Conservation (phyloP, 2,888 invertebrate species). For the Scrobipalpa costella region DNA sequence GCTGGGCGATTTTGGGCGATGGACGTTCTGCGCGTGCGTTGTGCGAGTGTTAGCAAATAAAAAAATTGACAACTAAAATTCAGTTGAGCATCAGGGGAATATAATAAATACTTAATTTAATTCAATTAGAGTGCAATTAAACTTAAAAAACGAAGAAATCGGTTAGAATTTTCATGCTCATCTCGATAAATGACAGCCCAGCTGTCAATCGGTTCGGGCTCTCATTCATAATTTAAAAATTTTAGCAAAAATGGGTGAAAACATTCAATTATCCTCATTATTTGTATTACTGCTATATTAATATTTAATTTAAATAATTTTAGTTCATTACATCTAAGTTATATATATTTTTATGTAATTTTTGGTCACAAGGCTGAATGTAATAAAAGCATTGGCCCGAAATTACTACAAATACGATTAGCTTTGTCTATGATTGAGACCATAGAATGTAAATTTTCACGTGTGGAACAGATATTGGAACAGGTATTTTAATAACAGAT, state of each 20-base stretch:
- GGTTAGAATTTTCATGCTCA: constrained; percentile 67
- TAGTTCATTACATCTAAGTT: neutral
- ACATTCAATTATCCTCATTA: neutral
- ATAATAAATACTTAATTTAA: constrained; percentile 42
- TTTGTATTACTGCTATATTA: neutral
- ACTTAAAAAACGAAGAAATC: constrained; percentile 54
- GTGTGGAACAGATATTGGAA: neutral
- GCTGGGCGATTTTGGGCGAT: constrained; percentile 83
- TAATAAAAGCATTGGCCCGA: neutral
- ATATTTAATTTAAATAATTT: neutral
- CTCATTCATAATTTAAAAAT: neutral
- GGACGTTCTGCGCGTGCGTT: constrained; percentile 81
- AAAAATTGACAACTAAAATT: constrained; percentile 58
- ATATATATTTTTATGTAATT: neutral
- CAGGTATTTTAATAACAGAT: neutral
- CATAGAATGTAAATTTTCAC: constrained; percentile 18
- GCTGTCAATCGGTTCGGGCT: constrained; percentile 43
- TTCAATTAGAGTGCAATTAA: constrained; percentile 46
- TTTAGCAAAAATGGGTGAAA: neutral
- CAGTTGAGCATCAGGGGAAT: constrained; percentile 47
- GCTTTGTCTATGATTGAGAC: neutral
- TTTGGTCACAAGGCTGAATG: neutral
- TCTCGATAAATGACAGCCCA: constrained; percentile 62
- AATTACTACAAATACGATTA: neutral
- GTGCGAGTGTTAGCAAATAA: constrained; percentile 70